Conservation (phyloP, 35 echinoderm and acorn worm genomes). For the Strongylocentrotus purpuratus region DNA sequence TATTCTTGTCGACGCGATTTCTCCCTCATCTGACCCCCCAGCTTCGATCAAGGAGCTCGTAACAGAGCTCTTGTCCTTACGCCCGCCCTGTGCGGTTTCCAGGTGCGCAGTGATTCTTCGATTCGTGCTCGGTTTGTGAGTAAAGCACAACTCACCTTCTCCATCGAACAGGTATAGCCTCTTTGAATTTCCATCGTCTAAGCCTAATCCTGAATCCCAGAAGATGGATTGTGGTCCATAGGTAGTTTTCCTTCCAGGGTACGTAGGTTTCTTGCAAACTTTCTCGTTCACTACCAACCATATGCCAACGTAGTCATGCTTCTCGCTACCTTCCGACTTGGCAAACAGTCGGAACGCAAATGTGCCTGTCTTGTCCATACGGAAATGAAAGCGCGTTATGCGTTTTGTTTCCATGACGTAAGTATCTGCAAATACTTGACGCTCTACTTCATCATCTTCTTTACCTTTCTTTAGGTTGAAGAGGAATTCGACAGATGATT, state of each 20-base stretch:
- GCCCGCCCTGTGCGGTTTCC: not conserved
- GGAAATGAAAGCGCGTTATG: not conserved
- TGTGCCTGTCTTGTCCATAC: constrained; percentile 3
- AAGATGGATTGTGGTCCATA: not conserved
- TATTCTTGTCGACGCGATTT: not conserved
- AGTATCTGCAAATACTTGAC: constrained; percentile 22
- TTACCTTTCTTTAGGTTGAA: not conserved
- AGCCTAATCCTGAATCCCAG: not conserved
- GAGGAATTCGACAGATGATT: not conserved
- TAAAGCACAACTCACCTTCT: constrained; percentile 15
- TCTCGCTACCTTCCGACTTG: not conserved
- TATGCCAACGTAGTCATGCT: not conserved
- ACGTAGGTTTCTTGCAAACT: not conserved
- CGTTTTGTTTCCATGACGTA: not conserved
- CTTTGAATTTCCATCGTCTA: constrained; percentile 19
- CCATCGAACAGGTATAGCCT: not conserved
- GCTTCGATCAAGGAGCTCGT: not conserved
- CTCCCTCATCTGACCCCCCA: not conserved
- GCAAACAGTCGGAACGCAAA: constrained; percentile 42
- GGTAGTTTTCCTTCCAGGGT: not conserved
- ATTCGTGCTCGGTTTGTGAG: not conserved
- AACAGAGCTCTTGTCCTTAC: not conserved
- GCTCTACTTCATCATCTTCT: not conserved
- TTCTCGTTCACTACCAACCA: not conserved
- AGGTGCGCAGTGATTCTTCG: not conserved